Evolutionary conservation across 2,888 invertebrate genomes (phyloP).

Genomic region (Linyphia triangularis): DNA sequence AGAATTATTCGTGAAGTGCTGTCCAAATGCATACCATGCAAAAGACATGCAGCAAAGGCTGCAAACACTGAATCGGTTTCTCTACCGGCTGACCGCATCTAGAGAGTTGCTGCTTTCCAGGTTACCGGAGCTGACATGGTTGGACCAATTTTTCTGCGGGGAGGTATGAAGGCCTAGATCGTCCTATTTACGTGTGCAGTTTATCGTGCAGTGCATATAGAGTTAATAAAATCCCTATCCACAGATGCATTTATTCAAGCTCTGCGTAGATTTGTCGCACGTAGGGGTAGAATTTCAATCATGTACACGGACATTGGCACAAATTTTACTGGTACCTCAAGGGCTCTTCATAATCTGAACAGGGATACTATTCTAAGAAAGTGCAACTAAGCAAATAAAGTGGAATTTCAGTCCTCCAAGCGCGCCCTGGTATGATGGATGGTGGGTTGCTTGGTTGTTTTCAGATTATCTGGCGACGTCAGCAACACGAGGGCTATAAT

Average conservation of each 20-base stretch:
- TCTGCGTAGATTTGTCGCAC: not conserved
- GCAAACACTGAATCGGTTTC: not conserved
- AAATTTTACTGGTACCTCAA: not conserved
- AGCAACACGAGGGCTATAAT: too few species aligned
- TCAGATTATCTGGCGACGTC: too few species aligned
- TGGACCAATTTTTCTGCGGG: not conserved
- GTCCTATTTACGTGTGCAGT: not conserved
- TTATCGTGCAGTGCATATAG: not conserved
- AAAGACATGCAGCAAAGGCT: not conserved
- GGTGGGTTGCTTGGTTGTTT: too few species aligned
- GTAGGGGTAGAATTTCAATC: not conserved
- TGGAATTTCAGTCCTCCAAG: constrained; percentile 9
- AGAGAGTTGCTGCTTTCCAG: not conserved
- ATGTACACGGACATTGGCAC: not conserved
- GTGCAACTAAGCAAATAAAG: not conserved
- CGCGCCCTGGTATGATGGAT: not conserved
- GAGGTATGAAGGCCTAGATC: constrained; percentile 4
- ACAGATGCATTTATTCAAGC: constrained; percentile 12
- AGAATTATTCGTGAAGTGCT: not conserved
- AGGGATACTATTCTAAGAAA: constrained; percentile 13
- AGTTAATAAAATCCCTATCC: not conserved
- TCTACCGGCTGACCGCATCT: not conserved
- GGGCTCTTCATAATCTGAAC: not conserved
- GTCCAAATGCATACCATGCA: not conserved
- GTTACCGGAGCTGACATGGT: constrained; percentile 19